Evolutionary conservation across 2,888 invertebrate species (phyloP), one percentile per base, ranked within the genome.

Genomic region (Xestobium rufovillosum): DNA sequence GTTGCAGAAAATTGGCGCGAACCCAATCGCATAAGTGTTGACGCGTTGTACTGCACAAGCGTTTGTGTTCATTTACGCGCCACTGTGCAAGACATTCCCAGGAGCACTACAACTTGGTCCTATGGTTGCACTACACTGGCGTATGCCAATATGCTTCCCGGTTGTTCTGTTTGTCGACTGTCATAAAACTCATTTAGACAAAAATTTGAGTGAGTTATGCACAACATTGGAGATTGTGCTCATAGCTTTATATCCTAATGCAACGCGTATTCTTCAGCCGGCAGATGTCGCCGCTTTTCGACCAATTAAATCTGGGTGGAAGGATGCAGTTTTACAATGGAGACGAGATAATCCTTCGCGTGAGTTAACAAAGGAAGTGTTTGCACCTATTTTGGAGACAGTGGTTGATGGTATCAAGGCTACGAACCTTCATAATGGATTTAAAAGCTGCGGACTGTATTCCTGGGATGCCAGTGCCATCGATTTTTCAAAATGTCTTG

Each of bases 111-210:
- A n/a, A n/a, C n/a, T n/a, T n/a, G n/a, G n/a, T n/a, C n/a, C n/a
- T n/a, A n/a, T n/a, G n/a, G n/a, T n/a, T n/a, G n/a, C n/a, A n/a
- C n/a, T n/a, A n/a, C n/a, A n/a, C n/a, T n/a, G n/a, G n/a, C n/a
- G n/a, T n/a, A n/a, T n/a, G n/a, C n/a, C n/a, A n/a, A 41, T 46
- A 36, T 37, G 30, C 38, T 55, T 60, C 34, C 60, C 59, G 3
- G 42, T 64, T 2, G 51, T 64, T 34, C 38, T 64, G 3, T 63
- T 62, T 42, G 52, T 64, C 14, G 61, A 61, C 39, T 56, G 58
- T 3, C 47, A 45, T 26, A 41, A 32, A 10, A 36, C 41, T 3
- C 44, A 47, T 26, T 23, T 47, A n/a, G 11, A 43, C 9, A 45
- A 41, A 17, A 38, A 54, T 14, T 28, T 53, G 6, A 42, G 53